Evolutionary conservation across 2,113 vertebrate species (phyloP).

Genomic region (Galbula dea): DNA sequence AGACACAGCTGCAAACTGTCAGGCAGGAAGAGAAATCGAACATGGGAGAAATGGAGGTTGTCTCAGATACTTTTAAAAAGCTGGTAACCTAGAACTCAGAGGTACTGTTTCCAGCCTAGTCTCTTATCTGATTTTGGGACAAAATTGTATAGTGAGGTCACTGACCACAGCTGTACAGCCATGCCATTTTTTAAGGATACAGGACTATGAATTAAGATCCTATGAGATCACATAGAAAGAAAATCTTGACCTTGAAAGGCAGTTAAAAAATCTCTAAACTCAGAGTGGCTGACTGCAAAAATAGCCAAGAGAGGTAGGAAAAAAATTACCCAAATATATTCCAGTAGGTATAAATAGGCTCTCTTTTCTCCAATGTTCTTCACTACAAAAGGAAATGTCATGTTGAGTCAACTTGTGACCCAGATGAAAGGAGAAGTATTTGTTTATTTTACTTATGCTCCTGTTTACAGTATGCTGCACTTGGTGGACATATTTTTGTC

Average conservation of each 20-base stretch:
- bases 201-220: background rate
- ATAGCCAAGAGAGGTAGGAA: background rate
- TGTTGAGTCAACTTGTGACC: constrained; percentile 33
- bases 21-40: background rate
- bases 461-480: background rate
- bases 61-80: background rate
- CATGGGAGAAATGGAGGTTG: background rate
- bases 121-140: background rate
- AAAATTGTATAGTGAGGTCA: background rate
- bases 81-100: background rate
- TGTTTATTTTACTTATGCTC: constrained; percentile 50
- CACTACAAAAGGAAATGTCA: constrained; percentile 39
- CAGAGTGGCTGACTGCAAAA: background rate
- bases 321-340: background rate
- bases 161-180: rapidly evolving
- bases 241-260: background rate
- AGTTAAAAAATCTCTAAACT: background rate
- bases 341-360: constrained; percentile 10
- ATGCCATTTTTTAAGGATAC: background rate
- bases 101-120: background rate
- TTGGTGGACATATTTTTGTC: background rate
- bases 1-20: constrained; percentile 41
- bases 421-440: constrained; percentile 23
- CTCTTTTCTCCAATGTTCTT: background rate
- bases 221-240: background rate